Evolutionary conservation across 2,888 invertebrate species (phyloP).

Genomic region (Lepidocyrtinus sp.): DNA sequence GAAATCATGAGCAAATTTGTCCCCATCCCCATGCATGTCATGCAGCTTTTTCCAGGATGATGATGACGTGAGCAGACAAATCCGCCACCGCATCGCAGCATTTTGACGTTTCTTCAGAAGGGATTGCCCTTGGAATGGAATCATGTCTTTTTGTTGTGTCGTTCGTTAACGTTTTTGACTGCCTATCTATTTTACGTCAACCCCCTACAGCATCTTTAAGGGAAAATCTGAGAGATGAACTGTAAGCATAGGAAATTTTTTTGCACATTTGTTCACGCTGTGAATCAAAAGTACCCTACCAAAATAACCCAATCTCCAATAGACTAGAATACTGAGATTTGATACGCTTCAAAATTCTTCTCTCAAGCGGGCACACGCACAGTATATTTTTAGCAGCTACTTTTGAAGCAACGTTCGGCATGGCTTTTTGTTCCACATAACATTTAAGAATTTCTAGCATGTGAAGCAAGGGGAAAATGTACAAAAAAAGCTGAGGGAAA

Average conservation of each 20-base stretch:
- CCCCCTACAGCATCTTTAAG: background rate
- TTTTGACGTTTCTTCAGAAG: constrained; percentile 35
- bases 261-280: too few species aligned
- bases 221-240: too few species aligned
- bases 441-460: background rate
- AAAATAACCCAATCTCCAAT: background rate
- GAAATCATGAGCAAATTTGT: too few species aligned
- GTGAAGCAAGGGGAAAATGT: background rate
- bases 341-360: constrained; percentile 20
- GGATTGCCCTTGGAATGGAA: constrained; percentile 27
- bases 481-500: constrained; percentile 10
- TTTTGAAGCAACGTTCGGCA: constrained; percentile 45
- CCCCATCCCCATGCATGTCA: too few species aligned
- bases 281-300: constrained; percentile 38
- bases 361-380: background rate
- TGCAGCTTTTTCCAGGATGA: too few species aligned
- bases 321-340: too few species aligned
- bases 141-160: too few species aligned
- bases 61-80: background rate
- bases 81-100: background rate
- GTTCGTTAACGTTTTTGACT: too few species aligned
- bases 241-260: too few species aligned
- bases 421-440: constrained; percentile 13
- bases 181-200: background rate
- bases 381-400: background rate